Conservation (phyloP, 1,140 invertebrate species). For the Neodiprion pinetum region DNA sequence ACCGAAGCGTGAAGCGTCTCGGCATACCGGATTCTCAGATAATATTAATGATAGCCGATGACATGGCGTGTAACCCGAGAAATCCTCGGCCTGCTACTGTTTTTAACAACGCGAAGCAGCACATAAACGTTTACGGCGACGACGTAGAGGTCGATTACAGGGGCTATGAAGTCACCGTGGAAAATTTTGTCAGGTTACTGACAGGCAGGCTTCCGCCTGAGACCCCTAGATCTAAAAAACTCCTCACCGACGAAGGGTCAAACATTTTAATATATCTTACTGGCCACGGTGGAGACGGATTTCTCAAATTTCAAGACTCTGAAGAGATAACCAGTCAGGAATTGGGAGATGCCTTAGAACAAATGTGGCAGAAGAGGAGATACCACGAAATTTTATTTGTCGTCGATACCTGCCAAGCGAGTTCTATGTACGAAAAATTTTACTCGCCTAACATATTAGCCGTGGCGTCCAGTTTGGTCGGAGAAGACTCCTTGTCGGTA, state of each 20-base stretch:
- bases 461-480: constrained; percentile 95
- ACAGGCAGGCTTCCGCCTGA: constrained; percentile 90
- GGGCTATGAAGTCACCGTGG: constrained; percentile 97
- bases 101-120: constrained; percentile 97
- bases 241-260: constrained; percentile 95
- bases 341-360: constrained; percentile 96
- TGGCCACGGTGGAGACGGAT: constrained; percentile 98
- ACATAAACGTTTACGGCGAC: constrained; percentile 98
- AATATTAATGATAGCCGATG: constrained; percentile 98
- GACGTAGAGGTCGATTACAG: constrained; percentile 99
- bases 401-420: constrained; percentile 99
- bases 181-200: constrained; percentile 96
- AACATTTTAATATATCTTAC: constrained; percentile 97
- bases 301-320: constrained; percentile 99
- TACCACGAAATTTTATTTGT: constrained; percentile 99
- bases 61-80: constrained; percentile 98
- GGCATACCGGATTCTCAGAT: constrained; percentile 98
- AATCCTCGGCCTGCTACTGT: constrained; percentile 98
- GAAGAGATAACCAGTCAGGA: constrained; percentile 99
- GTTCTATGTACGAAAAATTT: constrained; percentile 97
- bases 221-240: constrained; percentile 93
- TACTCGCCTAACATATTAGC: constrained; percentile 98
- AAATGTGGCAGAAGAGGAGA: constrained; percentile 99
- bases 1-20: constrained; percentile 95
- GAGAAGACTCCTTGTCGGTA: constrained; percentile 97